Evolutionary conservation across 2,888 invertebrate species (phyloP).

Genomic region (Nipponacmea schrenckii): DNA sequence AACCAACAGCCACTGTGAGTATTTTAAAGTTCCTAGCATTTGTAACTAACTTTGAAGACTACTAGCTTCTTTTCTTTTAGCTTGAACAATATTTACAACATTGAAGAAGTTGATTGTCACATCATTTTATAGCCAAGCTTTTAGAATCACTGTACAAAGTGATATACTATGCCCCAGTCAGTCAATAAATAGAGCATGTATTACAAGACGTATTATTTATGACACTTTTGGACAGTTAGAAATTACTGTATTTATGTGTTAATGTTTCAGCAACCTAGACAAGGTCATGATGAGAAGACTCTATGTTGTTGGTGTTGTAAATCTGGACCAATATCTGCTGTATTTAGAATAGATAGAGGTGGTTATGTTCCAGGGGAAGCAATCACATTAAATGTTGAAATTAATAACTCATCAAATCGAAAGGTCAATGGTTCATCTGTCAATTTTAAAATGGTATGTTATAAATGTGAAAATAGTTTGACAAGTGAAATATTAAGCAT

Average conservation of each 20-base stretch:
- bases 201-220: too few species aligned
- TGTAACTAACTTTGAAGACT: background rate
- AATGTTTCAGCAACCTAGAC: slow-evolving; percentile 53
- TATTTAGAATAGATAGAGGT: slow-evolving; percentile 87
- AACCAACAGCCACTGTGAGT: slow-evolving; percentile 45
- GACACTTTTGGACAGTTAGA: too few species aligned
- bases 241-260: too few species aligned
- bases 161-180: too few species aligned
- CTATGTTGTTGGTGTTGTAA: slow-evolving; percentile 72
- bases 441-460: slow-evolving; percentile 78
- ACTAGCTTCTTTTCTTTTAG: background rate
- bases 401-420: slow-evolving; percentile 86
- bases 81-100: too few species aligned
- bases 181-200: too few species aligned
- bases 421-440: slow-evolving; percentile 87
- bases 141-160: too few species aligned
- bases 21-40: too few species aligned
- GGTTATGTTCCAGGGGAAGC: slow-evolving; percentile 96
- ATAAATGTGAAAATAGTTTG: too few species aligned
- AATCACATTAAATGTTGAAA: slow-evolving; percentile 84
- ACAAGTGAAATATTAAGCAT: background rate
- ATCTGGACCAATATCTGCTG: slow-evolving; percentile 86
- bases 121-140: too few species aligned
- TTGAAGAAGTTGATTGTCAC: too few species aligned
- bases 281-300: slow-evolving; percentile 75